phyloP scores from a whole-genome alignment of 2,888 invertebrate genomes.

The Argyresthia goedartella region DNA sequence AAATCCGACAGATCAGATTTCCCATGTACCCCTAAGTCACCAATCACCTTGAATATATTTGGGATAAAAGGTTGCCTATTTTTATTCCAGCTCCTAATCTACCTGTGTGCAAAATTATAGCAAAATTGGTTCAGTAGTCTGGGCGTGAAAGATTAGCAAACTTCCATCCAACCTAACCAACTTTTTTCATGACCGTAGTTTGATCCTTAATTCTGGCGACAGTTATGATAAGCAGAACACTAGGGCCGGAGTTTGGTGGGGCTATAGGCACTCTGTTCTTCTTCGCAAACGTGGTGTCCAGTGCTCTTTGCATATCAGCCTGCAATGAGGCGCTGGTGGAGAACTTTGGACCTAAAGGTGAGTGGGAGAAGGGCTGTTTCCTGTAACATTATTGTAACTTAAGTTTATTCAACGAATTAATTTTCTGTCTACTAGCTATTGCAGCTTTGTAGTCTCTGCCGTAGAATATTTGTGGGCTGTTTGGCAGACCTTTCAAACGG shows the following conservation, averaged over 20 bases:
- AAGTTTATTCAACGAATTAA: not conserved
- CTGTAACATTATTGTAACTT: not conserved
- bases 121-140: not conserved
- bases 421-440: not conserved
- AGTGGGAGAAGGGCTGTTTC: constrained; percentile 14
- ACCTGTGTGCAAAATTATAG: not conserved
- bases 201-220: constrained; percentile 14
- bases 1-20: no score
- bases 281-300: constrained; percentile 97
- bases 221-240: constrained; percentile 99
- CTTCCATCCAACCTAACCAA: not conserved
- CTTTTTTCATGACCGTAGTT: constrained; percentile 3
- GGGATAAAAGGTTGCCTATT: not conserved
- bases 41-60: not conserved
- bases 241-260: constrained; percentile 99
- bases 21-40: no score
- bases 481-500: no score
- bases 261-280: constrained; percentile 98
- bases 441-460: not conserved
- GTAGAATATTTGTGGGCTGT: no score
- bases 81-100: not conserved
- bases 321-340: constrained; percentile 95
- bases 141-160: not conserved
- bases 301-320: constrained; percentile 95
- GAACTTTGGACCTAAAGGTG: constrained; percentile 85